Percentiles rank a stretch among this genome's conserved stretches.
Evolutionary conservation across 2,888 invertebrate species (phyloP).

Genomic region (Zhuqinia jingwanae): DNA sequence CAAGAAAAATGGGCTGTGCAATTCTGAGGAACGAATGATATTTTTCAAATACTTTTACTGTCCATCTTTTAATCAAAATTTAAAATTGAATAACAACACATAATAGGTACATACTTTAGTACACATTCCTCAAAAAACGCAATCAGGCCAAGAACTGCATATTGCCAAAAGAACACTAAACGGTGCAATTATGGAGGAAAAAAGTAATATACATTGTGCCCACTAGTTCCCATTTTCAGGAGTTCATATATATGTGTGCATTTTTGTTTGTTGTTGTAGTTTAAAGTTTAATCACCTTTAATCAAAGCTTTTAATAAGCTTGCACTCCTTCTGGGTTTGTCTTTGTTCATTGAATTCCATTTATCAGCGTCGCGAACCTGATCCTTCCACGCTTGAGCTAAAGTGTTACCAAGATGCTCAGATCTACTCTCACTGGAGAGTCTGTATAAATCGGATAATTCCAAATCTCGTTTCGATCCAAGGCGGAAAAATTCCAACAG

Average conservation of each 20-base stretch:
- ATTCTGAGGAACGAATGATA: constrained; percentile 69
- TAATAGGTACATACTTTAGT: constrained; percentile 71
- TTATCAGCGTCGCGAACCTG: constrained; percentile 49
- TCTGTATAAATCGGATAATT: constrained; percentile 88
- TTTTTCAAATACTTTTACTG: too few species aligned
- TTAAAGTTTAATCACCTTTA: too few species aligned
- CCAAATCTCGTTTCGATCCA: constrained; percentile 88
- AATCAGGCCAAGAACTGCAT: constrained; percentile 66
- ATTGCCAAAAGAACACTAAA: constrained; percentile 72
- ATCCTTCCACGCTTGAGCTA: constrained; percentile 81
- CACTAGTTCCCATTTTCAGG: too few species aligned
- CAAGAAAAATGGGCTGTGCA: constrained; percentile 77
- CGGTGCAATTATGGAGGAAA: too few species aligned
- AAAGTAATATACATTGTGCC: too few species aligned
- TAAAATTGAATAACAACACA: too few species aligned
- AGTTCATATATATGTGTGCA: too few species aligned
- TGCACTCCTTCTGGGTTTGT: constrained; percentile 22
- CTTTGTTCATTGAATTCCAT: constrained; percentile 58
- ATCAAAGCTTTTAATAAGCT: constrained; percentile 67
- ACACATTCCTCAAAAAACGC: constrained; percentile 74
- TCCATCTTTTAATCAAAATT: too few species aligned
- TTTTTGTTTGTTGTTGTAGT: too few species aligned
- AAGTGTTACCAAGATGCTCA: constrained; percentile 85
- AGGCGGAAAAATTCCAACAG: constrained; percentile 88
- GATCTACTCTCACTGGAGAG: constrained; percentile 87